Base-by-base conservation (phyloP, 2,113 vertebrate species). In the Pachypanchax playfairii region DNA sequence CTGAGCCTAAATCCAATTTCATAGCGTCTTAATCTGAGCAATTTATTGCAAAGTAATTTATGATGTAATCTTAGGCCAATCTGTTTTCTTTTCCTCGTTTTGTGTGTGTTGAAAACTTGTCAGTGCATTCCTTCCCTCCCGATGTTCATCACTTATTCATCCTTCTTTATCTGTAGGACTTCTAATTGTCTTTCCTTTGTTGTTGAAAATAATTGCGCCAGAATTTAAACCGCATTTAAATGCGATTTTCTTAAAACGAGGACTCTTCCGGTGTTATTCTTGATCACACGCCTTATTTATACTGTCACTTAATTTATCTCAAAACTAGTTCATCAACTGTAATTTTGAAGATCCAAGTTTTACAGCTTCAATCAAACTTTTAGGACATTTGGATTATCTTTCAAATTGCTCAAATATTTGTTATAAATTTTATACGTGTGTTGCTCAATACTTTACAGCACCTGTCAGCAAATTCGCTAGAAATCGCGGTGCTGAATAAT, bases 1-100 rank as follows among this genome's bases (percentile, higher is more conserved):
- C 69, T 77, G 70, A 77, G 69, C 64, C 85, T 65, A 88, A 87
- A 88, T 88, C 81, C 78, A 85, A 85, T 88, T 88, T 87, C 85
- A 90, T 78, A 86, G 81, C 73, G 72, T 79, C 74, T 75, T 90
- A 90, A 91, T 91, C 87, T 77, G 81, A 58, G 60, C 89, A 85
- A 91, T 92, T 92, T 85, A 87, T 80, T 81, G 82, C 87, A 90
- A 86, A 87, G n/a, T n/a, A 88, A 70, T 90, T 81, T 71, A 73
- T 88, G 86, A 88, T 89, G 88, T 87, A 89, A 89, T 91, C 82
- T 86, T 60, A 70, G 75, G 62, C 62, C 75, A 85, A 80, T 84
- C 62, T 83, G 83, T 77, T 87, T 84, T 35, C 13, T 35, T 31
- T 10, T 31, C 13, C 13, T 13, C 6, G 2, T 35, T 35, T 12